Evolutionary conservation across 35 echinoderm and acorn worm genomes (phyloP).

Genomic region (Lytechinus variegatus): DNA sequence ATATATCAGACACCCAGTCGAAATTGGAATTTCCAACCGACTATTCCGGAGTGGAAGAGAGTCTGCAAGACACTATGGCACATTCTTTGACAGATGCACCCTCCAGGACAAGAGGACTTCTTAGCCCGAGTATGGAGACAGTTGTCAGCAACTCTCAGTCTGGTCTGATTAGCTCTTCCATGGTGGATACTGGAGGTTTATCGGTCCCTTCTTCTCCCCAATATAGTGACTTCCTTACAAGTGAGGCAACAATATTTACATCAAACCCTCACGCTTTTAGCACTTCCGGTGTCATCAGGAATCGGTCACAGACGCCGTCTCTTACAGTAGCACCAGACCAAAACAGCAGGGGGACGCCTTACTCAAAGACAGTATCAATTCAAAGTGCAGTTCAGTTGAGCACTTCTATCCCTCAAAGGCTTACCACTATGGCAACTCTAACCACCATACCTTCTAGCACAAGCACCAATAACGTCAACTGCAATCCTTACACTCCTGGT

Average conservation of each 20-base stretch:
- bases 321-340: not conserved
- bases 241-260: no score
- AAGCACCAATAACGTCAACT: not conserved
- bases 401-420: not conserved
- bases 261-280: no score
- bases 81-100: not conserved
- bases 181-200: not conserved
- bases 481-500: not conserved
- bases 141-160: not conserved
- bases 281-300: not conserved
- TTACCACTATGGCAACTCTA: not conserved
- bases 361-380: not conserved
- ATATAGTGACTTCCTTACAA: no score
- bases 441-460: not conserved
- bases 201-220: not conserved
- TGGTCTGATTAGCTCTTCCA: not conserved
- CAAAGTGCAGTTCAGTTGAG: not conserved
- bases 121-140: not conserved
- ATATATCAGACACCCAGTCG: not conserved
- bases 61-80: not conserved
- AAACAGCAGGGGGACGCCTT: not conserved
- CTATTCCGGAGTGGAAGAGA: not conserved
- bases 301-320: not conserved
- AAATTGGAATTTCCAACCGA: not conserved
- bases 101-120: not conserved